Percentiles rank a stretch among this genome's conserved stretches.
These are phyloP conservation scores for Cynopterus brachyotis DNA, from an alignment of 2,113 vertebrate species.

Conservation along the genomic window DNA sequence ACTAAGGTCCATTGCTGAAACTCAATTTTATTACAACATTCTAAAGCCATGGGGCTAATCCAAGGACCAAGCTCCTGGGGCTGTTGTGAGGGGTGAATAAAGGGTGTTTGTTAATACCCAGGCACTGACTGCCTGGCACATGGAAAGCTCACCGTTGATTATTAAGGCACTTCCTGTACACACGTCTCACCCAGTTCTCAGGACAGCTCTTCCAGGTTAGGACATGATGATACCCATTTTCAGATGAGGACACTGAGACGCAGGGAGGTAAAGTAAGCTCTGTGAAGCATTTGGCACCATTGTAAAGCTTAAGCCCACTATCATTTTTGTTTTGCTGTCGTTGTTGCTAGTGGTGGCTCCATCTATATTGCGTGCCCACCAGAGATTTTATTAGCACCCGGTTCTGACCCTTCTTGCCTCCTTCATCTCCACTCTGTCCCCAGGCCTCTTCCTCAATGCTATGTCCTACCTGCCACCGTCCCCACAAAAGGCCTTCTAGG, in stretches of 20 bases:
- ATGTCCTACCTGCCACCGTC: not conserved
- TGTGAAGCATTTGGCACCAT: not conserved
- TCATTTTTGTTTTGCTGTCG: too few species aligned
- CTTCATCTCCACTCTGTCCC: not conserved
- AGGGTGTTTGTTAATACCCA: not conserved
- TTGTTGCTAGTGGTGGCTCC: accelerated
- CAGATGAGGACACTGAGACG: not conserved
- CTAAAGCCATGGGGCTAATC: not conserved
- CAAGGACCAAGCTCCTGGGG: not conserved
- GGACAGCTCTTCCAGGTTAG: accelerated
- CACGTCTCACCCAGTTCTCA: not conserved
- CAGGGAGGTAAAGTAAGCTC: not conserved
- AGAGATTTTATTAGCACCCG: not conserved
- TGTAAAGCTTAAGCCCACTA: not conserved
- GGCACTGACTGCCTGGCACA: not conserved
- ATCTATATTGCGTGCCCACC: not conserved
- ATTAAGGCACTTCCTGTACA: not conserved
- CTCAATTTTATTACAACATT: not conserved
- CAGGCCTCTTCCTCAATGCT: not conserved
- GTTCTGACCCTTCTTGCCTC: not conserved
- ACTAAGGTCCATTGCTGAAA: not conserved
- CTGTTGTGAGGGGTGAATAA: not conserved
- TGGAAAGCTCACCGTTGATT: not conserved
- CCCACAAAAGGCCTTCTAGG: not conserved
- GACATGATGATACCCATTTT: not conserved